Conservation (phyloP, 2,113 vertebrate species). For the Strigops habroptila region DNA sequence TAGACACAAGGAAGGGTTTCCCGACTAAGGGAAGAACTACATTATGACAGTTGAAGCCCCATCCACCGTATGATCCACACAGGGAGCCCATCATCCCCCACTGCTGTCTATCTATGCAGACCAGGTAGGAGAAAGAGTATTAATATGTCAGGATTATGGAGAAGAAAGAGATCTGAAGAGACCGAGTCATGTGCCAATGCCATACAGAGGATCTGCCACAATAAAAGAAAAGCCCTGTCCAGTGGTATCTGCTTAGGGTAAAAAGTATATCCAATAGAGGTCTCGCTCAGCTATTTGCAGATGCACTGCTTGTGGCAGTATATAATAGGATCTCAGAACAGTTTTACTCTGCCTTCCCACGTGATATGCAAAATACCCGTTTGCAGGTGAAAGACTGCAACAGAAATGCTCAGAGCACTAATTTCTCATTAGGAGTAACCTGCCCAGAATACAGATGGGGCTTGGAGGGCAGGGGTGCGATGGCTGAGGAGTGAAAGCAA, state of each 20-base stretch:
- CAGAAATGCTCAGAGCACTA: not conserved
- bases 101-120: not conserved
- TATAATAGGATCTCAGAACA: not conserved
- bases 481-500: not conserved
- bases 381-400: not conserved
- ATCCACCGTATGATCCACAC: not conserved
- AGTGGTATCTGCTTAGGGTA: not conserved
- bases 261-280: not conserved
- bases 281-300: not conserved
- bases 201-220: not conserved
- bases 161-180: not conserved
- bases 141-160: not conserved
- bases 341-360: not conserved
- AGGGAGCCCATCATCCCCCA: not conserved
- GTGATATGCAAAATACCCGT: not conserved
- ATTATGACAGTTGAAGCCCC: not conserved
- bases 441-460: not conserved
- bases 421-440: not conserved
- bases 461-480: not conserved
- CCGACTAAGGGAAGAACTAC: not conserved
- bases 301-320: not conserved
- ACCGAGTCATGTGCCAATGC: fast-evolving
- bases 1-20: not conserved
- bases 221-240: not conserved
- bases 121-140: not conserved